Conservation (phyloP, 2,113 vertebrate species). For the Ciconia boyciana region DNA sequence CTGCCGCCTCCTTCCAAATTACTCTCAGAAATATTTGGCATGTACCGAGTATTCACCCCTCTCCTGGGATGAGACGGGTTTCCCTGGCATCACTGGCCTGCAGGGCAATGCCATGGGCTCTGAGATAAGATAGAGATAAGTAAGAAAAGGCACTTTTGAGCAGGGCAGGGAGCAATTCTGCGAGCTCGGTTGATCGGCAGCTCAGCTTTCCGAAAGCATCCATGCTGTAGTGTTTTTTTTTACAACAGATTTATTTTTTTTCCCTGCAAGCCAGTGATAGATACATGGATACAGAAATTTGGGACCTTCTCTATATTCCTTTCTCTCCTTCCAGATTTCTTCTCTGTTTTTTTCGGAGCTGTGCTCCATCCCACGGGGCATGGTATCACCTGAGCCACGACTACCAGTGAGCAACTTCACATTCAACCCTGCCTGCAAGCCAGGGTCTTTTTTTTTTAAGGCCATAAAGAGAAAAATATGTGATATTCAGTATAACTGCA, state of each 20-base stretch:
- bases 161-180: neutral
- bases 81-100: rapidly evolving
- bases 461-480: neutral
- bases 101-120: neutral
- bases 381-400: neutral
- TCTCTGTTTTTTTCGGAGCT: neutral
- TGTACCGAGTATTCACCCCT: rapidly evolving
- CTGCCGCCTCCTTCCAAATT: neutral
- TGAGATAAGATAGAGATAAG: neutral
- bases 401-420: neutral
- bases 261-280: neutral
- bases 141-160: neutral
- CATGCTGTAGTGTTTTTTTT: rapidly evolving
- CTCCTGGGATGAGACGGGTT: neutral
- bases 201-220: neutral
- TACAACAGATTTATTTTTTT: neutral
- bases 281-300: neutral
- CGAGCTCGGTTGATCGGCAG: rapidly evolving
- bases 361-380: neutral
- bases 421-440: neutral
- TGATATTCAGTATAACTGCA: neutral
- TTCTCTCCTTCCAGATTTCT: neutral
- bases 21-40: neutral
- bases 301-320: neutral
- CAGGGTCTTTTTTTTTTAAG: neutral